These are phyloP conservation scores for Ephydatia muelleri DNA, from an alignment of 37 sponge, comb jelly and placozoan species.

Conservation along the genomic window DNA sequence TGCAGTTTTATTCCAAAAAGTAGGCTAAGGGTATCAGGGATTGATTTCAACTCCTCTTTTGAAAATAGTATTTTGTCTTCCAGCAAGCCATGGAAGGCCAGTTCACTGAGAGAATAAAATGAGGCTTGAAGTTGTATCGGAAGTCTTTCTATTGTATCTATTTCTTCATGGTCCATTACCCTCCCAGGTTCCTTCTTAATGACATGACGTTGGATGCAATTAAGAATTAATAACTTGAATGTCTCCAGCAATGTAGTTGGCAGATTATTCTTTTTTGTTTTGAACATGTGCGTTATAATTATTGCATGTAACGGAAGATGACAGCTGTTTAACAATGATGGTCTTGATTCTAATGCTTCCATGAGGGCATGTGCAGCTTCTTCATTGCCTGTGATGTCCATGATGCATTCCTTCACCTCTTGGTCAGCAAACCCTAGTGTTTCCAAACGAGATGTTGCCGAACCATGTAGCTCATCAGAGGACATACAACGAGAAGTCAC, in stretches of 20 bases:
- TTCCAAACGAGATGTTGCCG: neutral
- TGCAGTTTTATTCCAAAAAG: too few relatives aligned
- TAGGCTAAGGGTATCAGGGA: too few relatives aligned
- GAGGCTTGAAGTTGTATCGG: neutral
- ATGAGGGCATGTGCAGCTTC: neutral
- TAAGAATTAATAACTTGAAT: too few relatives aligned
- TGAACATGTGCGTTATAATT: too few relatives aligned
- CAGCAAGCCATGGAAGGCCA: neutral
- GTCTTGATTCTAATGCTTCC: neutral
- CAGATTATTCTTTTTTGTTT: too few relatives aligned
- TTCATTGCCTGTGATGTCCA: neutral
- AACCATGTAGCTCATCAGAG: neutral
- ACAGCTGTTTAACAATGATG: neutral
- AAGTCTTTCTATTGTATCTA: too few relatives aligned
- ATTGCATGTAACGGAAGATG: too few relatives aligned
- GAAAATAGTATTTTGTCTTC: neutral
- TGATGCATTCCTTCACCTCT: neutral
- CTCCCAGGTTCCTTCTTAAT: neutral
- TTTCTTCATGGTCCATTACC: too few relatives aligned
- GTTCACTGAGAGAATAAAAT: neutral
- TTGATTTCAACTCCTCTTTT: too few relatives aligned
- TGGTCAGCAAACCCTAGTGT: too few relatives aligned
- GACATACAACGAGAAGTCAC: constrained; percentile 4
- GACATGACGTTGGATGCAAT: neutral
- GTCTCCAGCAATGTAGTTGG: too few relatives aligned